Evolutionary conservation across 2,888 invertebrate species (phyloP).

Genomic region (Sphinx pinastri): DNA sequence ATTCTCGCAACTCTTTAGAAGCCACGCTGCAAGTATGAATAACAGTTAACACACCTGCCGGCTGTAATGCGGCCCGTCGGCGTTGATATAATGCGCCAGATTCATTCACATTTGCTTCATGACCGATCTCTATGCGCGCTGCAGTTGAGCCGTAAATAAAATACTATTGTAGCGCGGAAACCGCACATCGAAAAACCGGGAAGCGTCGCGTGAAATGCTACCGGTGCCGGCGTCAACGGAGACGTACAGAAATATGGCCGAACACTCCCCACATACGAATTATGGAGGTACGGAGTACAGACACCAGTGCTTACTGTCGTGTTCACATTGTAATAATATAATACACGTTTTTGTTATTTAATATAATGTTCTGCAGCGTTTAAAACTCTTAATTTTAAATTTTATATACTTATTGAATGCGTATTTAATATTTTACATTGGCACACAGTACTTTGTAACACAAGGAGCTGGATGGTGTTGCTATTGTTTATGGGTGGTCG

Average conservation of each 20-base stretch:
- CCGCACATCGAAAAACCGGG: slow-evolving; percentile 74
- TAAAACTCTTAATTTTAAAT: too few relatives aligned
- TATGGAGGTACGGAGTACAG: neutral
- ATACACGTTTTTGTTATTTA: neutral
- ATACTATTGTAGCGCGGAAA: slow-evolving; percentile 72
- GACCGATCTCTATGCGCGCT: slow-evolving; percentile 62
- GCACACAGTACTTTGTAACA: too few relatives aligned
- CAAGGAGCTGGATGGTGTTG: too few relatives aligned
- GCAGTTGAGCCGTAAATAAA: slow-evolving; percentile 72
- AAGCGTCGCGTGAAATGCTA: slow-evolving; percentile 76
- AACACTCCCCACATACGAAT: slow-evolving; percentile 61
- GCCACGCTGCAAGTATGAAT: slow-evolving; percentile 12
- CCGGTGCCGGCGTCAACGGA: slow-evolving; percentile 64
- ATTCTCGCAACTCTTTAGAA: slow-evolving; percentile 12
- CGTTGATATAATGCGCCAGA: slow-evolving; percentile 42
- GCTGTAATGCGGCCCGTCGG: neutral
- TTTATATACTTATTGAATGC: too few relatives aligned
- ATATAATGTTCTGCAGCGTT: neutral
- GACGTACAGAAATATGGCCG: slow-evolving; percentile 71
- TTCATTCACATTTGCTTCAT: slow-evolving; percentile 66
- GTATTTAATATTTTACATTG: too few relatives aligned
- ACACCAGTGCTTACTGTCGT: slow-evolving; percentile 1
- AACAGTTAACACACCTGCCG: slow-evolving; percentile 22
- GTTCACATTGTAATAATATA: neutral
- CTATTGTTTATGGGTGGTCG: too few relatives aligned